These are phyloP conservation scores for Zophobas morio DNA, from an alignment of 1,140 invertebrate genomes.

Conservation along the genomic window DNA sequence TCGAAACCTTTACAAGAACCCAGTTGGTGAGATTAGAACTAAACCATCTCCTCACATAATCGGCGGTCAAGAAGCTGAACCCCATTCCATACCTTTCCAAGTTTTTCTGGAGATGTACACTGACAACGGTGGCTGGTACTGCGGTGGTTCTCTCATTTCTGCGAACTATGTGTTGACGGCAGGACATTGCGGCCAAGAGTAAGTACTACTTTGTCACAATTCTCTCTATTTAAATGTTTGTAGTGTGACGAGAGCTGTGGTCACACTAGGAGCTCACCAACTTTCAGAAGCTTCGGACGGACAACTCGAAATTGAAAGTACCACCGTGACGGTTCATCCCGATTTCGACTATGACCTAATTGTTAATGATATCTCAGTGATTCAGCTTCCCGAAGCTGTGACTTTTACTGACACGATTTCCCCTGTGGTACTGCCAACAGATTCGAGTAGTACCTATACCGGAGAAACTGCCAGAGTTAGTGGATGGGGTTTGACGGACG, in stretches of 20 bases:
- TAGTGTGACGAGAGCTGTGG: constrained; percentile 47
- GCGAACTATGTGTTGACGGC: constrained; percentile 72
- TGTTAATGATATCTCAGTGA: constrained; percentile 70
- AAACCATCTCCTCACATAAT: constrained; percentile 59
- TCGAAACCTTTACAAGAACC: not conserved
- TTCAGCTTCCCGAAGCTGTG: constrained; percentile 65
- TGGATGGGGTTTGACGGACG: constrained; percentile 67
- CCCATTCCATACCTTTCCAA: constrained; percentile 66
- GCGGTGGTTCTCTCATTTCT: constrained; percentile 72
- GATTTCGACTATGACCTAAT: constrained; percentile 67
- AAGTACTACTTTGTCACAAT: constrained; percentile 41
- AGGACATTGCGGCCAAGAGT: constrained; percentile 71
- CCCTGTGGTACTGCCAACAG: constrained; percentile 52
- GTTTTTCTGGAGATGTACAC: constrained; percentile 61
- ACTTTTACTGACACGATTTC: constrained; percentile 47
- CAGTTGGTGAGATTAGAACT: not conserved
- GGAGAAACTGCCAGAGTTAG: constrained; percentile 61
- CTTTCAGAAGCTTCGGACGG: constrained; percentile 58
- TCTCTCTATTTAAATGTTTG: not conserved
- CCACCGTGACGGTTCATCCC: constrained; percentile 66
- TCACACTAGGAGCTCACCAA: constrained; percentile 54
- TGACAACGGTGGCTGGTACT: constrained; percentile 57
- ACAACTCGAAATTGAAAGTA: constrained; percentile 52
- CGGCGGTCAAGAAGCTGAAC: constrained; percentile 65
- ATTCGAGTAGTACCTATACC: constrained; percentile 63